phyloP scores from a whole-genome alignment of 2,797 vertebrate genomes.

The Glossophaga mutica region DNA sequence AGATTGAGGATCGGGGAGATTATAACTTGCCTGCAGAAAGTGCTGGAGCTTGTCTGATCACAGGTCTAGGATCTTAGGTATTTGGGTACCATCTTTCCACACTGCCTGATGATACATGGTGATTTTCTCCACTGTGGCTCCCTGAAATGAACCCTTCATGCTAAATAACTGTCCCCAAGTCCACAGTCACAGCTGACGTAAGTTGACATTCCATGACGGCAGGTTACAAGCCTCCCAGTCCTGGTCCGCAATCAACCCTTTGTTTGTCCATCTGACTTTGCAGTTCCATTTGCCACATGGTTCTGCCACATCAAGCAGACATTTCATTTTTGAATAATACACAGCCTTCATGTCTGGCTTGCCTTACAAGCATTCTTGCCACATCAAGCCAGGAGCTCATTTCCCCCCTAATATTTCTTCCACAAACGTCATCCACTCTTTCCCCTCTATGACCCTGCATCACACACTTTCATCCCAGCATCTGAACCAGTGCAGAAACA shows the following conservation, averaged over 20 bases:
- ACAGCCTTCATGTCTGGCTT: background rate
- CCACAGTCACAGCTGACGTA: background rate
- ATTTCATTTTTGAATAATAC: constrained; percentile 20
- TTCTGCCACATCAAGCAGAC: background rate
- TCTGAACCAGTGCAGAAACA: constrained; percentile 25
- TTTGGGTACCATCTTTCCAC: background rate
- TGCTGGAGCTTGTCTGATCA: background rate
- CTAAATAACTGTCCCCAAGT: background rate
- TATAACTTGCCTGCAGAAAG: background rate
- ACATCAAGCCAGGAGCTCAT: constrained; percentile 54
- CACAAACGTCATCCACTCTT: constrained; percentile 18
- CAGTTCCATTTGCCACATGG: background rate
- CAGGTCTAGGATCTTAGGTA: background rate
- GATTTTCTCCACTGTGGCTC: background rate
- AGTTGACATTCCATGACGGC: background rate
- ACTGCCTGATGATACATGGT: background rate
- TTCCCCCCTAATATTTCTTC: constrained; percentile 40
- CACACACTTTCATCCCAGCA: constrained; percentile 39
- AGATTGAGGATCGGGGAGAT: background rate
- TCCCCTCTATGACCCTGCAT: constrained; percentile 12
- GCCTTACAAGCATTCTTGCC: constrained; percentile 27
- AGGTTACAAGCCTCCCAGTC: background rate
- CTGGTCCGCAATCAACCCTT: background rate
- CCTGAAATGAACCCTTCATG: background rate
- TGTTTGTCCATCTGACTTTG: background rate